Evolutionary conservation across 2,797 vertebrate genomes (phyloP), one percentile per base, ranked within the genome.

Genomic region (Girardinus metallicus): DNA sequence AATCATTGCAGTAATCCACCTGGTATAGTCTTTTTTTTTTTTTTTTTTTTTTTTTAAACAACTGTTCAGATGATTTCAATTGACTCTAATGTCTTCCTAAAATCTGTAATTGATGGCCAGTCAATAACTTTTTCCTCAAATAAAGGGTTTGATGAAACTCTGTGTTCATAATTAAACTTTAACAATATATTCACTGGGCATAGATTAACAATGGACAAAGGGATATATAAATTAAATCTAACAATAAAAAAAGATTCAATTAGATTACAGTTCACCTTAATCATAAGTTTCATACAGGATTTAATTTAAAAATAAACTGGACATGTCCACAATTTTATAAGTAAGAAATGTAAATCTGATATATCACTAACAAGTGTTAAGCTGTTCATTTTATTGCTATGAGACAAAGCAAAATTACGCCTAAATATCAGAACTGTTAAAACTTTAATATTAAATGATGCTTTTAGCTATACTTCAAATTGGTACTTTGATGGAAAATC

Each of bases 1-100:
- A 89, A 66, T 68, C 78, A n/a, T 21, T 66, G 34, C 18, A 8
- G 4, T 8, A 16, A 66, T 66, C 34, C 8, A 70, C 12, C 66
- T 70, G 11, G 23, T 21, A 13, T 5, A 41, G 4, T 23, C 10
- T 44, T 43, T n/a, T n/a, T n/a, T n/a, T n/a, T 15, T 9, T 64
- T 36, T 4, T 12, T 66, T 18, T 36, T 39, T n/a, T 43, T 71
- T 71, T 44, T 13, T 6, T 12, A 29, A 44, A 44, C 41, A 21
- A 12, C 66, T 70, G 4, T 15, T 70, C 4, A 13, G 4, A 13
- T 70, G 23, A 13, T 70, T 70, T 68, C 29, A 16, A 71, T 18
- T 46, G 6, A 15, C 12, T n/a, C 68, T 2, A 29, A 15, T 71
- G 43, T 71, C 41, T 46, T 11, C 43, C 11, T 71, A 44, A 71